Evolutionary conservation across 2,797 vertebrate genomes (phyloP).

Genomic region (Micrastur ruficollis): DNA sequence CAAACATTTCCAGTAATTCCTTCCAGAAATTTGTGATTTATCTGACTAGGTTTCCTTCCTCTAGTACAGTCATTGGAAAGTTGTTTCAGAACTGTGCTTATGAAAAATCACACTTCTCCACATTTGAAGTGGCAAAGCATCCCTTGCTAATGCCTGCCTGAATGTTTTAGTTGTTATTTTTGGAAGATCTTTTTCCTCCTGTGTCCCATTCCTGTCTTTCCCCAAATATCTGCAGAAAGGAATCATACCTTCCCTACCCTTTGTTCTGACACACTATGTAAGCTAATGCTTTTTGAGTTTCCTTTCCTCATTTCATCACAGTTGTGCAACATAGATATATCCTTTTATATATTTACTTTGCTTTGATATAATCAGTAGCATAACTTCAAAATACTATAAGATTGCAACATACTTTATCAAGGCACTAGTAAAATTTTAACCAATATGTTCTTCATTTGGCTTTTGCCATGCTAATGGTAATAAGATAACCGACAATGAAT

Average conservation of each 20-base stretch:
- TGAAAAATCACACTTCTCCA: neutral
- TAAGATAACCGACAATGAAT: neutral
- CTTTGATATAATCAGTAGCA: neutral
- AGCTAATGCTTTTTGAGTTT: neutral
- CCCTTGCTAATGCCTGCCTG: neutral
- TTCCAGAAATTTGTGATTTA: neutral
- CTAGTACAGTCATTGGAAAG: neutral
- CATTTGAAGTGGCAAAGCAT: neutral
- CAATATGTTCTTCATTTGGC: neutral
- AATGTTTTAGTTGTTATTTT: neutral
- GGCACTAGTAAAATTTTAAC: neutral
- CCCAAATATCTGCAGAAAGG: neutral
- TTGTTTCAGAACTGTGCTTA: neutral
- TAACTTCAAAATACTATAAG: neutral
- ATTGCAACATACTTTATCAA: neutral
- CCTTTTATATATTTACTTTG: neutral
- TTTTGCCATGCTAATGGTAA: neutral
- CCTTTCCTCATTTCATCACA: neutral
- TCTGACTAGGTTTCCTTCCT: neutral
- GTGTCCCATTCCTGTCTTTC: neutral
- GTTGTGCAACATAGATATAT: neutral
- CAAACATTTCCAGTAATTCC: neutral
- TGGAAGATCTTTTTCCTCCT: neutral
- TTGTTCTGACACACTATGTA: neutral
- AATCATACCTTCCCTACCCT: neutral